Evolutionary conservation across 2,888 invertebrate genomes (phyloP), one percentile per base, ranked within the genome.

Genomic region (Acanthosepion esculentum): DNA sequence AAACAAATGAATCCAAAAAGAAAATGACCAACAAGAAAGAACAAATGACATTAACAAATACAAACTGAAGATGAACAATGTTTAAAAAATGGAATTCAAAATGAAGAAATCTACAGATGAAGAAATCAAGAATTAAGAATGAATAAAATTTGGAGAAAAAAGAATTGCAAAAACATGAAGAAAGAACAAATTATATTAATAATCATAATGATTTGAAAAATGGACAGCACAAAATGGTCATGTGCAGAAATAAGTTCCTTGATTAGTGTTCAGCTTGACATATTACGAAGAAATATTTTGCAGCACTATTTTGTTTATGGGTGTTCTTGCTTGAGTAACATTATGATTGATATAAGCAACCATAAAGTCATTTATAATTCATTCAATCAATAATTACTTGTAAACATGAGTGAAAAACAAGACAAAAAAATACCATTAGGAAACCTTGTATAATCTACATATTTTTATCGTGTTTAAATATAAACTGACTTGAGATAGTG

Each of bases 301-400:
- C 78, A n/a, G 78, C n/a, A 78, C 29, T 78, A 12, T 78, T 78
- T 78, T 78, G n/a, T 78, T 78, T 78, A n/a, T 78, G 78, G 33
- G 10, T 78, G 33, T 78, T 78, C n/a, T 78, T 78, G n/a, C n/a
- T 78, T 78, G n/a, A n/a, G 78, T 78, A 78, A n/a, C 78, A 78
- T 78, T 78, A 78, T 78, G 78, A 78, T 78, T 78, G 78, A 78
- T 78, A 78, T n/a, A n/a, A n/a, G 78, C 78, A n/a, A 78, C n/a
- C 78, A 78, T 78, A 78, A 33, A 78, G 78, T 78, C 78, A 78
- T 78, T 12, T 78, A 15, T 33, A 33, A 78, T n/a, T 78, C n/a
- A 78, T 78, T 78, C 78, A 78, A 78, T 78, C 78, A 33, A 78
- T 78, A 78, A 78, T 78, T 78, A 33, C n/a, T 33, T 78, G 78